These are phyloP conservation scores for Drosophila bipectinata DNA, from an alignment of 1,140 invertebrate genomes.

Conservation along the genomic window DNA sequence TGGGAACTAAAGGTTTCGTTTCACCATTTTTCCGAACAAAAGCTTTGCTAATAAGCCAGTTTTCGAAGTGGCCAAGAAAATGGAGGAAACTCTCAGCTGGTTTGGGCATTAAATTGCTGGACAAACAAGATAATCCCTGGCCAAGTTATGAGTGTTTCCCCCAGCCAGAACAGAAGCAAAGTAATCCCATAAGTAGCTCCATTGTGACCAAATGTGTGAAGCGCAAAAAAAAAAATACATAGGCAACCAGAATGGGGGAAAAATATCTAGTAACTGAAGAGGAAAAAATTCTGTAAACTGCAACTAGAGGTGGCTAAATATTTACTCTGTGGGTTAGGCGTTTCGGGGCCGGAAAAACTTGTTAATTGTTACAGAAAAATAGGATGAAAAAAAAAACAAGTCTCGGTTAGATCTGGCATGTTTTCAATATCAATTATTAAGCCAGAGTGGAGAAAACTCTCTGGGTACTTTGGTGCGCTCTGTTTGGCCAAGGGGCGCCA, in stretches of 20 bases:
- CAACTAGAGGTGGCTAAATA: constrained; percentile 60
- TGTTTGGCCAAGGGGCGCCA: constrained; percentile 34
- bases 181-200: constrained; percentile 67
- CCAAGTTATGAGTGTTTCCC: constrained; percentile 54
- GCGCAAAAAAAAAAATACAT: constrained; percentile 18
- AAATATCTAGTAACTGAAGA: neutral
- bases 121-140: constrained; percentile 59
- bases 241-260: constrained; percentile 12
- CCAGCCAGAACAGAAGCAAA: constrained; percentile 23
- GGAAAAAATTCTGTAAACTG: constrained; percentile 48
- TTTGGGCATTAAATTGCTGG: constrained; percentile 46
- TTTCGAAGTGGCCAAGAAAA: constrained; percentile 32
- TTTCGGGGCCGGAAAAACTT: constrained; percentile 69
- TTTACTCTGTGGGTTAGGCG: constrained; percentile 59
- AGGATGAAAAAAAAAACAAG: constrained; percentile 29
- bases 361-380: constrained; percentile 72
- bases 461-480: constrained; percentile 2
- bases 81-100: constrained; percentile 23
- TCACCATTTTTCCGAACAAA: constrained; percentile 33
- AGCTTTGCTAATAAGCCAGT: constrained; percentile 38
- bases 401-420: constrained; percentile 52
- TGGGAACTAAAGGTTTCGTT: constrained; percentile 12
- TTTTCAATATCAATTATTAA: constrained; percentile 82
- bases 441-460: constrained; percentile 37
- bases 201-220: constrained; percentile 46